Percentiles rank a stretch among this genome's conserved stretches.
These are phyloP conservation scores for Etheostoma cragini DNA, from an alignment of 2,113 vertebrate genomes.

Conservation along the genomic window DNA sequence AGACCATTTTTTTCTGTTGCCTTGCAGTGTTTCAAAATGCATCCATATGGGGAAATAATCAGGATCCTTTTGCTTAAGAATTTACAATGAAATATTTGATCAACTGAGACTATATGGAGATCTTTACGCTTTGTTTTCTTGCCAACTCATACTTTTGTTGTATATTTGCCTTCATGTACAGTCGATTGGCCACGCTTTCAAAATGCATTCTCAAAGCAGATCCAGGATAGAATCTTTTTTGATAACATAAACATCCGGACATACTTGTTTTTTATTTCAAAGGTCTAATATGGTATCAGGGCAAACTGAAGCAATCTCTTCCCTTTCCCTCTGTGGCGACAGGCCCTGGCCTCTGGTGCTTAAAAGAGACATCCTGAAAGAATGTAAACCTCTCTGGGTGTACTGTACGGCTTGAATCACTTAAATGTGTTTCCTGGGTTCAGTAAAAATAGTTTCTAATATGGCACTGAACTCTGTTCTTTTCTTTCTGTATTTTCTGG, in stretches of 20 bases:
- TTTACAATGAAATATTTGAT: slow-evolving; percentile 33
- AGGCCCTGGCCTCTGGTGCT: slow-evolving; percentile 46
- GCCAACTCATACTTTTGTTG: slow-evolving; percentile 23
- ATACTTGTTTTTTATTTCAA: slow-evolving; percentile 44
- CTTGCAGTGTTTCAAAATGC: slow-evolving; percentile 23
- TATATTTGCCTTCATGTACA: slow-evolving; percentile 22
- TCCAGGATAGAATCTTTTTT: slow-evolving; percentile 47
- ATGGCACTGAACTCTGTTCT: slow-evolving; percentile 37
- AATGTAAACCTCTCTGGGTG: slow-evolving; percentile 67
- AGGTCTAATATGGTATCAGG: slow-evolving; percentile 41
- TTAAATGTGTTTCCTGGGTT: slow-evolving; percentile 65
- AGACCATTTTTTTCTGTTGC: slow-evolving; percentile 11
- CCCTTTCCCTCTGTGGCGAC: slow-evolving; percentile 43
- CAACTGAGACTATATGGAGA: slow-evolving; percentile 13
- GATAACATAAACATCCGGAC: slow-evolving; percentile 50
- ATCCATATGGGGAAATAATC: slow-evolving; percentile 22
- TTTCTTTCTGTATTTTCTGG: slow-evolving; percentile 37
- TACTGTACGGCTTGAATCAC: slow-evolving; percentile 62
- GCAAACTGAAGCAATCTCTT: slow-evolving; percentile 57
- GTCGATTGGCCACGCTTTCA: slow-evolving; percentile 15
- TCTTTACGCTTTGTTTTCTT: slow-evolving; percentile 28
- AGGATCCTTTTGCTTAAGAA: neutral
- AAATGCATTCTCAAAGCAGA: slow-evolving; percentile 30
- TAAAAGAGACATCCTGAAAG: slow-evolving; percentile 60
- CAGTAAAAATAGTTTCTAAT: slow-evolving; percentile 47